Evolutionary conservation across 2,113 vertebrate genomes (phyloP), one percentile per base, ranked within the genome.

Genomic region (Todiramphus saurophagus): DNA sequence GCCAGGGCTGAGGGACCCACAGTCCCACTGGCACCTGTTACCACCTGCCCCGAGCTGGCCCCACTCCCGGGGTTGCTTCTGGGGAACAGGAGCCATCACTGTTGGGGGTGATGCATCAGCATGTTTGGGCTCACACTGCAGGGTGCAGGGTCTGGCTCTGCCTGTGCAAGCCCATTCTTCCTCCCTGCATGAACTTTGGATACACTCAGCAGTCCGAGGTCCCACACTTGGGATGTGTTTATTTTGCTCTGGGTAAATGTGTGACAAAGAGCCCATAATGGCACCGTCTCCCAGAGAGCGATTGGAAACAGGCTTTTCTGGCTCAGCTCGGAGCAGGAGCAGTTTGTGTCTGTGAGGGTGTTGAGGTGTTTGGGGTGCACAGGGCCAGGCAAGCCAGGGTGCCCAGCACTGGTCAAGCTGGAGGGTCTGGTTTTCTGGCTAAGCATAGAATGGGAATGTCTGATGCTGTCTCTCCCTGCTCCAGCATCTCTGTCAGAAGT

Each of bases 21-120:
- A 13, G 43, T 31, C 68, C 35, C 5, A 0, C 37, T 1, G 1
- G 55, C 19, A 63, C 41, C 39, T 2, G 12, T 5, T 30, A 62
- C 66, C 17, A 7, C 48, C 21, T 64, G 27, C 35, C 59, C 46
- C 0, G 0, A 51, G 28, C 59, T 64, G 79, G 24, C 72, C 33
- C 37, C 4, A 1, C 43, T 68, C 23, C 60, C 53, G 56, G 16
- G 17, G 39, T 48, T 31, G 39, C 48, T 55, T 23, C 79, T 44
- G 3, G 48, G 23, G 66, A 15, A 4, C 53, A 7, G 23, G 30
- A 53, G 5, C 44, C 48, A 14, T 30, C 9, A 5, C 19, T 33
- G 9, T 3, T 1, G 0, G 21, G 0, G 0, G 12, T 66, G 72
- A 1, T 37, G 8, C 3, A 10, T 8, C 5, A 3, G 3, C 3